Conservation (phyloP, 23 tunicate species). For the Halocynthia aurantium region DNA sequence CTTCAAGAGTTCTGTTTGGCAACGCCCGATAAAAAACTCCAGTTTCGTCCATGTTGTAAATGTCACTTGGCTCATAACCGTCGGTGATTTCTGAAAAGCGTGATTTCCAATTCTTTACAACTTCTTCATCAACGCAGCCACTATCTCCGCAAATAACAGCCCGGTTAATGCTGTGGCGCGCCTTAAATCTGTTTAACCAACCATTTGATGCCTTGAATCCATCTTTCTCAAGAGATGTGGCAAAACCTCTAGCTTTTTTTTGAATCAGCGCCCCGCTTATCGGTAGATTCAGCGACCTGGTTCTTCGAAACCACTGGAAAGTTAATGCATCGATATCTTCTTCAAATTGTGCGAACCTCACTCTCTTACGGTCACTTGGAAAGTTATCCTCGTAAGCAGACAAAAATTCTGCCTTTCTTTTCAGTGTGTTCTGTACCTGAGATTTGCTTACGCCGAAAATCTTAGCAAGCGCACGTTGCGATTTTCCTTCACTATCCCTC, state of each 20-base stretch:
- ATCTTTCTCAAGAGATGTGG: too few relatives aligned
- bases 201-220: too few relatives aligned
- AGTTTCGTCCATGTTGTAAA: constrained; percentile 16
- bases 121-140: constrained; percentile 18
- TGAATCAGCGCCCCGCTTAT: constrained; percentile 25
- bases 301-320: constrained; percentile 20
- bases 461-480: too few relatives aligned
- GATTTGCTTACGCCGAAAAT: too few relatives aligned
- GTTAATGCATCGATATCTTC: constrained; percentile 26
- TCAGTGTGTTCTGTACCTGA: too few relatives aligned
- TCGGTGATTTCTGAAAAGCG: constrained; percentile 18
- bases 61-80: constrained; percentile 8
- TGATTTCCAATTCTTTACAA: constrained; percentile 19
- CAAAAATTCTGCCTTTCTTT: too few relatives aligned
- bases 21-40: constrained; percentile 22
- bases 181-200: constrained; percentile 16
- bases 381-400: too few relatives aligned
- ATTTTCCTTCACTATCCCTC: too few relatives aligned
- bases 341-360: constrained; percentile 10
- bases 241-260: too few relatives aligned
- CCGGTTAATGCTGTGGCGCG: constrained; percentile 8
- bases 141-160: too few relatives aligned
- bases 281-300: constrained; percentile 18
- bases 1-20: not conserved
- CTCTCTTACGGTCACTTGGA: constrained; percentile 20